Base-by-base conservation (phyloP, 35 echinoderm and acorn worm species). In the Apostichopus californicus region DNA sequence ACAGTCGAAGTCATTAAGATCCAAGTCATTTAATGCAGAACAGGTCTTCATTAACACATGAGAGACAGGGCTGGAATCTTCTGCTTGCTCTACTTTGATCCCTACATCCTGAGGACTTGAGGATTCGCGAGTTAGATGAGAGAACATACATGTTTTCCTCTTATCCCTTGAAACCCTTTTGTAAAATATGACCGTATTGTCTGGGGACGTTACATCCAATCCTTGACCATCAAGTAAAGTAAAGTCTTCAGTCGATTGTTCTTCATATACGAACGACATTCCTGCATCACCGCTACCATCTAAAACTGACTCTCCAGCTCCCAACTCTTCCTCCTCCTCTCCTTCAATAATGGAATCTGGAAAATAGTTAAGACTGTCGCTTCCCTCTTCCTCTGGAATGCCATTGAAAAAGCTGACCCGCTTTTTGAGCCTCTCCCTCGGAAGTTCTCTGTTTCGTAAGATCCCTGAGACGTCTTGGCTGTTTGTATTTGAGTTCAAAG, bases 181-280 rank as follows among this genome's bases (percentile, higher is more conserved):
- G 2, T 82, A 20, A 86, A 95, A 98, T 8, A 92, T 22, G 23
- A 93, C 9, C 3, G 92, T 73, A 28, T 98, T 93, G 59, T 98
- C 96, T 54, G 96, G 96, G 14, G 94, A 95, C 12, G 96, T 98
- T 8, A 98, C 90, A 79, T 98, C 96, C 14, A 98, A 78, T 60
- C 96, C 96, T 34, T 94, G 90, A 72, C 80, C 87, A 4, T 57
- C 58, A 5, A 66, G 86, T 73, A 89, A 9, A 28, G 21, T 46
- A 26, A 21, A 89, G 22, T 68, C 57, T 52, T 87, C 6, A 28
- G 53, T 1, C 1, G 20, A 61, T 15, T 13, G 7, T 13, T 14
- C 28, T 54, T 73, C 24, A 55, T 28, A 83, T 15, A 66, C 0
- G n/a, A 4, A n/a, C 4, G 89, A 78, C 46, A 26, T 11, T 77